Evolutionary conservation across 2,888 invertebrate species (phyloP), one percentile per base, ranked within the genome.

Genomic region (Zygothrica quintamaculata): DNA sequence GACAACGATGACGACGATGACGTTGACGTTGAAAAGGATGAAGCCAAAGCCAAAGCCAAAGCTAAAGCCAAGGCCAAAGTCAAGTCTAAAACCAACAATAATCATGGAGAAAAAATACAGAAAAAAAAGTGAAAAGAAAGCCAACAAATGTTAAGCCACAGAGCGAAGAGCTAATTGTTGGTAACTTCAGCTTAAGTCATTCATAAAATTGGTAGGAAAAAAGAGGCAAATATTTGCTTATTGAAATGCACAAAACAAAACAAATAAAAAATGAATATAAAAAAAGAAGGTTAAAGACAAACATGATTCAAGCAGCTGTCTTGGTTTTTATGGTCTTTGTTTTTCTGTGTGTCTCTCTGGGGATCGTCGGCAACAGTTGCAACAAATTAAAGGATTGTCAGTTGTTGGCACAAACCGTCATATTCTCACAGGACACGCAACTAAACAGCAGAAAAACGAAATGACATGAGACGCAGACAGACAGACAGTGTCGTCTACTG

Each of bases 141-240:
- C n/a, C n/a, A n/a, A n/a, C n/a, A n/a, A n/a, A n/a, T n/a, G n/a
- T n/a, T n/a, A n/a, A n/a, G n/a, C n/a, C n/a, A n/a, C n/a, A n/a
- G n/a, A 61, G 22, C 15, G 51, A 71, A 62, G 88, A 85, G 80
- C 86, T 85, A 87, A 87, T 74, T 72, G 84, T 87, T 65, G 64
- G 39, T 50, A 48, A 9, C 65, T 44, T 47, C 12, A 42, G 44
- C 39, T 43, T 39, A 70, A 75, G 58, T 75, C 79, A 87, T 78
- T 77, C 78, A 79, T 65, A 55, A 74, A 77, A 61, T 60, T 65
- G 74, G 69, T 58, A 72, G 36, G 47, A 39, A 60, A 72, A 52
- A 53, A n/a, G n/a, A n/a, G n/a, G 11, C 69, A 76, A 77, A 87
- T 88, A 88, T 88, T 88, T 88, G 82, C 84, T 75, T 85, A 82